These are phyloP conservation scores for Sapajus apella DNA, from an alignment of 2,113 vertebrate species.

Conservation along the genomic window DNA sequence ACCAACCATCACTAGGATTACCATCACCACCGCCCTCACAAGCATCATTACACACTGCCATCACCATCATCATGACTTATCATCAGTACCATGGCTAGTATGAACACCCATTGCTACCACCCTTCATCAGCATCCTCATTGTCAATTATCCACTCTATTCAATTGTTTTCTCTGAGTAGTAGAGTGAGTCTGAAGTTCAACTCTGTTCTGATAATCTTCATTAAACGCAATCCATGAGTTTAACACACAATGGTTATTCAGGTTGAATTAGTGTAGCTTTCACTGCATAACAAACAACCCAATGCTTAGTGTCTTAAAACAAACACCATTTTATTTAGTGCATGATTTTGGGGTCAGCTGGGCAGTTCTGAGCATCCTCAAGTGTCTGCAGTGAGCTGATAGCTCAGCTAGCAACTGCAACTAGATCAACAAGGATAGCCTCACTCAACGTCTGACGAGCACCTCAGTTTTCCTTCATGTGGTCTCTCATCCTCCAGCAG, in stretches of 20 bases:
- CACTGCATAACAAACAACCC: neutral
- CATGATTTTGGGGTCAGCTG: neutral
- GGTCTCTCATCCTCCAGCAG: neutral
- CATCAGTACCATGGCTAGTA: neutral
- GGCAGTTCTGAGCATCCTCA: neutral
- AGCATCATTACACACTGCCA: neutral
- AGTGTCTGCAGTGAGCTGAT: neutral
- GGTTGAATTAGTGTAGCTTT: slow-evolving; percentile 4
- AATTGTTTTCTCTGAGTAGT: neutral
- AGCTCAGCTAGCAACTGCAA: neutral
- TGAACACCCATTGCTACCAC: neutral
- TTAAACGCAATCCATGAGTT: neutral
- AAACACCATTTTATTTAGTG: neutral
- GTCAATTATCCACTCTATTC: neutral
- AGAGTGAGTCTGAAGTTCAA: neutral
- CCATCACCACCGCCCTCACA: neutral
- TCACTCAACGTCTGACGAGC: neutral
- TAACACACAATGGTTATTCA: neutral
- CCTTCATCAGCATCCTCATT: neutral
- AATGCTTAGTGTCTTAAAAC: neutral
- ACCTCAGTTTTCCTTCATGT: neutral
- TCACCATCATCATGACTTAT: neutral
- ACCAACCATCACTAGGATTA: neutral
- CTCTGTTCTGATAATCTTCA: slow-evolving; percentile 15
- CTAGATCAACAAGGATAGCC: neutral